Conservation (phyloP, 2,797 vertebrate genomes). For the Xenentodon cancila region DNA sequence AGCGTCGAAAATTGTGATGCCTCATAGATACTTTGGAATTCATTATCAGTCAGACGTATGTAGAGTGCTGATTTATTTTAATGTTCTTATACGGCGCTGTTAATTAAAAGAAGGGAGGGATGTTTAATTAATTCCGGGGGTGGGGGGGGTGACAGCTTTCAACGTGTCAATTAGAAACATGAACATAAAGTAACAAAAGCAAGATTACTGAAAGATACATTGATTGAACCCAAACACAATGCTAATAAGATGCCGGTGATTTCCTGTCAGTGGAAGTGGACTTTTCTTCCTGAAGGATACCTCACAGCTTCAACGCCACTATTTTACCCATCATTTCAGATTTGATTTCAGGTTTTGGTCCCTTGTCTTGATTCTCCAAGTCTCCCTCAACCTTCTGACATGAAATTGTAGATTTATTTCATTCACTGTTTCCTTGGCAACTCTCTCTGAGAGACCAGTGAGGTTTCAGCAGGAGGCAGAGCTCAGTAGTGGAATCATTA, state of each 20-base stretch:
- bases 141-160: constrained; percentile 60
- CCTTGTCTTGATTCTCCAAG: constrained; percentile 53
- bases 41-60: constrained; percentile 58
- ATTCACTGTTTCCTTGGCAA: constrained; percentile 85
- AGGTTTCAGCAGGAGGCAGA: constrained; percentile 76
- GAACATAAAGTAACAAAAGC: constrained; percentile 54
- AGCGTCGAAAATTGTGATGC: constrained; percentile 46
- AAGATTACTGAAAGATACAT: constrained; percentile 57
- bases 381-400: constrained; percentile 69
- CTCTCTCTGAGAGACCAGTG: constrained; percentile 63
- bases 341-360: constrained; percentile 39
- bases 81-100: constrained; percentile 72
- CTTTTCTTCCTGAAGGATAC: not conserved
- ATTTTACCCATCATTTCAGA: constrained; percentile 26
- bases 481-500: constrained; percentile 72
- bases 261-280: not conserved
- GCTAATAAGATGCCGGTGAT: constrained; percentile 32
- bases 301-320: not conserved
- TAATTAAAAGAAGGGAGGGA: constrained; percentile 75
- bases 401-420: constrained; percentile 75
- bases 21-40: constrained; percentile 64
- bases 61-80: constrained; percentile 68
- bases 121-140: constrained; percentile 76
- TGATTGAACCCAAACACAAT: constrained; percentile 41
- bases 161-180: constrained; percentile 72